Evolutionary conservation across 2,113 vertebrate genomes (phyloP).

Genomic region (Arvicanthis niloticus): DNA sequence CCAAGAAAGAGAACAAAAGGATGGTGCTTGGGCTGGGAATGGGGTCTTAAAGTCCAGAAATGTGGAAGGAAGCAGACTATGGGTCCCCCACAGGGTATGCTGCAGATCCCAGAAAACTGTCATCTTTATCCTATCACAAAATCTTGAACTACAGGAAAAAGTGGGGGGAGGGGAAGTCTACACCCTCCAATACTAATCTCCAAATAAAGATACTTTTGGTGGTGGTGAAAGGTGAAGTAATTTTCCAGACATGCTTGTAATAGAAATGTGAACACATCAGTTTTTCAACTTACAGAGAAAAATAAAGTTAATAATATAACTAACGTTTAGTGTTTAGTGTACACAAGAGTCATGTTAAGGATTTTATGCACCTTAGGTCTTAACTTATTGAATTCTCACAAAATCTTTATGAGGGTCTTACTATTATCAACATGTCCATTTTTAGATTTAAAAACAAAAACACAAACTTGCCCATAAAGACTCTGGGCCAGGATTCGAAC

Average conservation of each 20-base stretch:
- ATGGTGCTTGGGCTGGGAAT: rapidly evolving
- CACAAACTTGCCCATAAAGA: neutral
- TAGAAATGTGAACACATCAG: neutral
- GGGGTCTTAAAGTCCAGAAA: neutral
- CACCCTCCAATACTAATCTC: neutral
- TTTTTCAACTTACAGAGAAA: constrained; percentile 34
- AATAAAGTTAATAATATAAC: constrained; percentile 35
- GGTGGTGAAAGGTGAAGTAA: neutral
- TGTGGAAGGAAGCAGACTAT: neutral
- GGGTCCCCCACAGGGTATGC: neutral
- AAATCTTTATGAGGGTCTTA: neutral
- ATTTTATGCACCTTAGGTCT: neutral
- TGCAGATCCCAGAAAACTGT: neutral
- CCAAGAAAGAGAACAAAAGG: neutral
- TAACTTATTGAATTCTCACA: constrained; percentile 26
- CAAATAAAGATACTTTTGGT: constrained; percentile 19
- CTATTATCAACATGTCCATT: neutral
- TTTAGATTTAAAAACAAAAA: constrained; percentile 10
- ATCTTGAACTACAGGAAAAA: neutral
- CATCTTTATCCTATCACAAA: neutral
- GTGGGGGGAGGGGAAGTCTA: rapidly evolving
- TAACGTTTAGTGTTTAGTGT: neutral
- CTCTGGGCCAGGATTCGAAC: constrained; percentile 3
- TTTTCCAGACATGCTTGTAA: constrained; percentile 13
- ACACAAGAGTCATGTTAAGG: neutral